phyloP scores from a whole-genome alignment of 2,113 vertebrate species.

The Scomber colias region DNA sequence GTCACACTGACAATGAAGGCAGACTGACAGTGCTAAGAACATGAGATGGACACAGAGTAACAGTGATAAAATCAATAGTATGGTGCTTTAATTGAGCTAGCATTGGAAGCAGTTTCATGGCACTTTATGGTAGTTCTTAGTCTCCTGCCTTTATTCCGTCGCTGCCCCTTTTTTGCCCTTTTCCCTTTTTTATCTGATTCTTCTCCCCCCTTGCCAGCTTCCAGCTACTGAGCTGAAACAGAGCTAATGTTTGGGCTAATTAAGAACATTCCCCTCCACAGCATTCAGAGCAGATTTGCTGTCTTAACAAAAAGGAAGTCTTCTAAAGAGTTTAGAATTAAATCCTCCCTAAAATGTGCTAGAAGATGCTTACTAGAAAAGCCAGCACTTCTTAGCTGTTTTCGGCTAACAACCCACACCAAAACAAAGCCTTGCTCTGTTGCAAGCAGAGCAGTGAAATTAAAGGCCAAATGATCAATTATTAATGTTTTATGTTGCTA shows the following conservation, averaged over 20 bases:
- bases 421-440: slow-evolving; percentile 37
- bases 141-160: neutral
- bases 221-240: slow-evolving; percentile 61
- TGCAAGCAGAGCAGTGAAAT: slow-evolving; percentile 6
- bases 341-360: slow-evolving; percentile 53
- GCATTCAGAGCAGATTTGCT: slow-evolving; percentile 38
- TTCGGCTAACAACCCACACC: neutral
- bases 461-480: neutral
- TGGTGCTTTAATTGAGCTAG: too few relatives aligned
- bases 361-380: slow-evolving; percentile 29
- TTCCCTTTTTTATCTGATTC: slow-evolving; percentile 1
- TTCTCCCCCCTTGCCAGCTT: slow-evolving; percentile 25
- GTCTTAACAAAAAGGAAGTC: slow-evolving; percentile 52
- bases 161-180: neutral
- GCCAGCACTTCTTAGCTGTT: slow-evolving; percentile 15
- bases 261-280: slow-evolving; percentile 55
- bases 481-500: neutral
- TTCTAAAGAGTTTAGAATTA: slow-evolving; percentile 46
- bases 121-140: neutral
- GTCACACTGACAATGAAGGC: neutral
- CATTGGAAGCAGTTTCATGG: neutral
- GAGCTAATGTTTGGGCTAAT: slow-evolving; percentile 70
- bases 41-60: neutral
- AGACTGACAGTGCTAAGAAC: neutral
- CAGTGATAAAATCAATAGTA: neutral